phyloP scores from a whole-genome alignment of 1,140 invertebrate genomes.

The Drosophila parvula region DNA sequence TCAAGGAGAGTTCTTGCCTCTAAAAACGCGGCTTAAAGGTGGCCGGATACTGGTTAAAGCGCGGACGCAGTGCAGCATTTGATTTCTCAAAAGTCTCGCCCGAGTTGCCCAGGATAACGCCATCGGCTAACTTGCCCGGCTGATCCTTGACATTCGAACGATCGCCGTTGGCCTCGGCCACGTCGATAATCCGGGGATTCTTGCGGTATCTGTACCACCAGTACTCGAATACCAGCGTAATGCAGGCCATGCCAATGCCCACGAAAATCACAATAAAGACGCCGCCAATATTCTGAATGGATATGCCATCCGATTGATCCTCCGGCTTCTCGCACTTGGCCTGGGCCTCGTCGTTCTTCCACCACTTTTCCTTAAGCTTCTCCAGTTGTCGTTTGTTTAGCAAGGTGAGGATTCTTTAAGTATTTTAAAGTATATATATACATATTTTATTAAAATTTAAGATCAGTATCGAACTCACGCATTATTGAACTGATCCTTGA shows the following conservation, averaged over 20 bases:
- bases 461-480: constrained; percentile 86
- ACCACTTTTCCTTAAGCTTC: constrained; percentile 97
- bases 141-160: constrained; percentile 45
- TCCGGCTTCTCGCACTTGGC: constrained; percentile 94
- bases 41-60: constrained; percentile 80
- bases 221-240: constrained; percentile 97
- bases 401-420: constrained; percentile 93
- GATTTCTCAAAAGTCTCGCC: constrained; percentile 80
- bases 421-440: not conserved
- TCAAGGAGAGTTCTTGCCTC: constrained; percentile 1
- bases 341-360: constrained; percentile 93
- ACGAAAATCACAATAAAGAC: constrained; percentile 98
- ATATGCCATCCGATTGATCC: constrained; percentile 97
- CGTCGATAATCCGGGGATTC: constrained; percentile 86
- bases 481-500: constrained; percentile 96
- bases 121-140: constrained; percentile 62
- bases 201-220: constrained; percentile 95
- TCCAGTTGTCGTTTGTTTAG: constrained; percentile 96
- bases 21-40: constrained; percentile 82
- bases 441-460: not conserved
- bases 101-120: constrained; percentile 75
- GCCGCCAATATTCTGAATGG: constrained; percentile 98
- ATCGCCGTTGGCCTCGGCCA: constrained; percentile 70
- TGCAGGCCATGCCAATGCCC: constrained; percentile 94
- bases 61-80: constrained; percentile 74